These are phyloP conservation scores for Latheticus oryzae DNA, from an alignment of 2,888 invertebrate genomes.

Conservation along the genomic window DNA sequence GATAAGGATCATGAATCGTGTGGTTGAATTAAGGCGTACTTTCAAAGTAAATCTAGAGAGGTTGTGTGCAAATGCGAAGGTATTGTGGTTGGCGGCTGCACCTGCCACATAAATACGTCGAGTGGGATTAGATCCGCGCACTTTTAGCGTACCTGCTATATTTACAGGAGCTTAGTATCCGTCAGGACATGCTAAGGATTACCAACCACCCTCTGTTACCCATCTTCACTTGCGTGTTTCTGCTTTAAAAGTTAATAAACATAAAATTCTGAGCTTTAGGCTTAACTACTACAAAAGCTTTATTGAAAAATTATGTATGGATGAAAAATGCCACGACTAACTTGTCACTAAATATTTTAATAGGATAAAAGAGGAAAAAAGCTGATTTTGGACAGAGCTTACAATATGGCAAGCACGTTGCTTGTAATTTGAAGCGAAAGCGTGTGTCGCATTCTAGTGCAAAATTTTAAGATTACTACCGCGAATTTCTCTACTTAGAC, in stretches of 20 bases:
- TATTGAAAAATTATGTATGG: no score
- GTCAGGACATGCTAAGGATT: slow-evolving; percentile 40
- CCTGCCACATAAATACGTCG: slow-evolving; percentile 45
- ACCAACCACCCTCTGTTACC: slow-evolving; percentile 31
- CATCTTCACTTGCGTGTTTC: slow-evolving; percentile 33
- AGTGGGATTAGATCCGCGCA: slow-evolving; percentile 37
- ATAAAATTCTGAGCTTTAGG: no score
- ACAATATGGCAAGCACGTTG: no score
- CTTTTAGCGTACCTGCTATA: slow-evolving; percentile 41
- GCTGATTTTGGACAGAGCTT: no score
- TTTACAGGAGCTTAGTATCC: slow-evolving; percentile 41
- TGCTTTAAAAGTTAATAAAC: slow-evolving; percentile 23
- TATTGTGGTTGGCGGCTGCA: slow-evolving; percentile 40
- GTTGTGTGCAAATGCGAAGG: slow-evolving; percentile 35
- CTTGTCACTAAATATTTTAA: no score
- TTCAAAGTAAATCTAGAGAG: slow-evolving; percentile 40
- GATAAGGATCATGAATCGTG: slow-evolving; percentile 39
- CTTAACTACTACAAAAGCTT: no score
- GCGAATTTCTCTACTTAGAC: no score
- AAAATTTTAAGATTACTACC: no score
- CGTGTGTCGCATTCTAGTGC: no score
- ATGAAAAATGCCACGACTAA: no score
- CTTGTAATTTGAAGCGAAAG: no score
- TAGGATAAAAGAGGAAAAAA: no score
- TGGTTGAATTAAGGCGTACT: slow-evolving; percentile 36